Conservation (phyloP, 2,797 vertebrate species). For the Acanthiza pusilla region DNA sequence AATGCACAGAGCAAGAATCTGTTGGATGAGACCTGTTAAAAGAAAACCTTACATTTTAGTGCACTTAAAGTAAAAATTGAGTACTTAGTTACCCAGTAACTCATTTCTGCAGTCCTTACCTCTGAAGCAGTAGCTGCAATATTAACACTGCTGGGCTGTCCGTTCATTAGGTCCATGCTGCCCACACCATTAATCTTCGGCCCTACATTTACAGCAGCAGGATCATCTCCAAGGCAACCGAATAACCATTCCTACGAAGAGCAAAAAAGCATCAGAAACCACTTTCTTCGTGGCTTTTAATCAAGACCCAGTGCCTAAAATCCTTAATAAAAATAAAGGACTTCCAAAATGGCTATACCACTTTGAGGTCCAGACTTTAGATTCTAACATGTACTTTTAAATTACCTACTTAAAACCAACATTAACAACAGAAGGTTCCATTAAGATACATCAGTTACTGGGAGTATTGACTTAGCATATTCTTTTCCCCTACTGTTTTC, state of each 20-base stretch:
- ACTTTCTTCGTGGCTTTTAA: background rate
- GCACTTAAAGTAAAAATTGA: accelerated
- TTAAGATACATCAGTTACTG: background rate
- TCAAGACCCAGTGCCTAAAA: background rate
- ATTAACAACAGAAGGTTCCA: background rate
- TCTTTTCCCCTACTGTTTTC: background rate
- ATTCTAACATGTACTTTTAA: background rate
- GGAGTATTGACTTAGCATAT: background rate
- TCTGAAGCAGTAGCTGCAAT: constrained; percentile 84
- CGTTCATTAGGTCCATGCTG: constrained; percentile 96
- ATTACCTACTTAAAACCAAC: background rate
- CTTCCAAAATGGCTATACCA: background rate
- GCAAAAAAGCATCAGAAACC: background rate
- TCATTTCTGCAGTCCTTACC: constrained; percentile 74
- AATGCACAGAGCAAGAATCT: background rate
- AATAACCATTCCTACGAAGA: constrained; percentile 74
- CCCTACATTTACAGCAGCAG: constrained; percentile 61
- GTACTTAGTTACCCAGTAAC: background rate
- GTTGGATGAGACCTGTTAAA: background rate
- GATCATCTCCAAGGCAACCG: constrained; percentile 79
- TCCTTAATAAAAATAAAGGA: background rate
- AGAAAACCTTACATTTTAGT: background rate
- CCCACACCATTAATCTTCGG: constrained; percentile 80
- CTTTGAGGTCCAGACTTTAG: background rate
- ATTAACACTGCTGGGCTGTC: constrained; percentile 82